Conservation (phyloP, 2,888 invertebrate species). For the Habrosyne pyritoides region DNA sequence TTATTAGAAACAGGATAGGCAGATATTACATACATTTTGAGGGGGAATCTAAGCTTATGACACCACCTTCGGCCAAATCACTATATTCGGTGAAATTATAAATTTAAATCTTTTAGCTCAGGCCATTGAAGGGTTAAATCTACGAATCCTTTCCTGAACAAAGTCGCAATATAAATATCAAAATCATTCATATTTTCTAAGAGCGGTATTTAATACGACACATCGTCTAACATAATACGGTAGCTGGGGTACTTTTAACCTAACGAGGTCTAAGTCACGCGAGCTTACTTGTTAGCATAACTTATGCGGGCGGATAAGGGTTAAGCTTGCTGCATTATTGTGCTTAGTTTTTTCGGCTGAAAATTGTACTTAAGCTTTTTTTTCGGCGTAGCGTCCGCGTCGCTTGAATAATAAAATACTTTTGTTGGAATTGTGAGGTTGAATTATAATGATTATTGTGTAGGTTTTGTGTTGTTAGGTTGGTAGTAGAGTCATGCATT, state of each 20-base stretch:
- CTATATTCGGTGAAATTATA: too few species aligned
- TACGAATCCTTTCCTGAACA: too few species aligned
- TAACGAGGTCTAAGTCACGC: constrained; percentile 59
- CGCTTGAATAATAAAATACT: constrained; percentile 12
- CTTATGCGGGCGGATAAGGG: constrained; percentile 65
- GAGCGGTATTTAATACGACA: constrained; percentile 47
- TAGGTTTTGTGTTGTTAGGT: background rate
- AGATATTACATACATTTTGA: too few species aligned
- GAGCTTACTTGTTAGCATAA: constrained; percentile 68
- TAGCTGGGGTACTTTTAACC: constrained; percentile 25
- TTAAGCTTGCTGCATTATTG: constrained; percentile 62
- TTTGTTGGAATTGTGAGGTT: background rate
- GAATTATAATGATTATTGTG: constrained; percentile 3
- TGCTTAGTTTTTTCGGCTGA: constrained; percentile 52
- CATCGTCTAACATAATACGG: constrained; percentile 35
- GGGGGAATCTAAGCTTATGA: background rate
- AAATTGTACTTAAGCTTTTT: constrained; percentile 50
- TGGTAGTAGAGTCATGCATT: background rate
- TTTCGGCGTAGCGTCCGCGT: constrained; percentile 26
- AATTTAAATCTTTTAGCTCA: too few species aligned
- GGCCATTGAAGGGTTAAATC: too few species aligned
- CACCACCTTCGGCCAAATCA: too few species aligned
- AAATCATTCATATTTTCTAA: constrained; percentile 27
- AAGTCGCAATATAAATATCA: background rate
- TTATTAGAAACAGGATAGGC: too few species aligned